These are phyloP conservation scores for Halyomorpha halys DNA, from an alignment of 1,140 invertebrate genomes.

Conservation along the genomic window DNA sequence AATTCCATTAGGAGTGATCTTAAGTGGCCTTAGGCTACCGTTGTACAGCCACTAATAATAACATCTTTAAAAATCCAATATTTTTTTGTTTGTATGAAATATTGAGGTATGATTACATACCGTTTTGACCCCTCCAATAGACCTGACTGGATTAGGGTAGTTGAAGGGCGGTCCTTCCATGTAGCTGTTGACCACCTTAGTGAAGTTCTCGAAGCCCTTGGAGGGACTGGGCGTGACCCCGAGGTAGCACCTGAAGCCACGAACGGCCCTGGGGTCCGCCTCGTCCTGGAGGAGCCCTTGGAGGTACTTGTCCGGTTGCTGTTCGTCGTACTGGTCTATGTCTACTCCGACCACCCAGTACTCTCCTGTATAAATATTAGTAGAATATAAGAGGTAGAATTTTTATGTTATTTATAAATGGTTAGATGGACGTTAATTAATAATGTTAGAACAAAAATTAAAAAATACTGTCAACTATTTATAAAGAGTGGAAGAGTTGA, in stretches of 20 bases:
- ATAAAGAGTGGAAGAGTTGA: no score
- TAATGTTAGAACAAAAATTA: no score
- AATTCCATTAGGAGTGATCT: no score
- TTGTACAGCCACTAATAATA: no score
- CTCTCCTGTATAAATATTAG: slow-evolving; percentile 65
- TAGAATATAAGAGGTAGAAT: no score
- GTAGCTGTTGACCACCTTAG: slow-evolving; percentile 62
- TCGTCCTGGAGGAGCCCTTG: slow-evolving; percentile 56
- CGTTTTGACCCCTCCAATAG: slow-evolving; percentile 58
- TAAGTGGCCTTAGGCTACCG: no score
- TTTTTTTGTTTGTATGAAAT: no score
- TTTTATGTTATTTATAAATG: no score
- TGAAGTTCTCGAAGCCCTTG: slow-evolving; percentile 62
- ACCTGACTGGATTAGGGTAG: slow-evolving; percentile 64
- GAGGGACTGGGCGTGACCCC: slow-evolving; percentile 57
- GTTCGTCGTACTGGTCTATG: slow-evolving; percentile 70
- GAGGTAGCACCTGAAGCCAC: slow-evolving; percentile 60
- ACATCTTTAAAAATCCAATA: no score
- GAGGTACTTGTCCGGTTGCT: slow-evolving; percentile 63
- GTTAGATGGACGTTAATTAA: no score
- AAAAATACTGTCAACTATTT: no score
- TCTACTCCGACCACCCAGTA: slow-evolving; percentile 87
- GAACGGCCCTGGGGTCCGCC: slow-evolving; percentile 41
- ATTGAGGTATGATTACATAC: slow-evolving; percentile 44
- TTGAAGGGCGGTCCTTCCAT: slow-evolving; percentile 73